phyloP scores from a whole-genome alignment of 2,888 invertebrate genomes.

The Atethmia centrago region DNA sequence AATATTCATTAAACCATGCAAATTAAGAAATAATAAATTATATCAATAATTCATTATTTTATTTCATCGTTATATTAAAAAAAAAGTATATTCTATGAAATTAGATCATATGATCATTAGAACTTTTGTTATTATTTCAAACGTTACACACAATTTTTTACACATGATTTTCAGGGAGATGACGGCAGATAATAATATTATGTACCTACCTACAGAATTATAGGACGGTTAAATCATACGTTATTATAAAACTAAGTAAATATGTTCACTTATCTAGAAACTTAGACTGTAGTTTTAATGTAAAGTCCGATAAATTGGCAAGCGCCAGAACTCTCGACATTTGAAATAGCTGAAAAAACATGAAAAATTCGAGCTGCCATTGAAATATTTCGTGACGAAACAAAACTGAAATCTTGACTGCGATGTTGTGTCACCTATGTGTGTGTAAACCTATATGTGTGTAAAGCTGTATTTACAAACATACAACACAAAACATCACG shows the following conservation, averaged over 20 bases:
- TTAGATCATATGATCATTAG: too few species aligned
- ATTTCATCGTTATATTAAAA: too few species aligned
- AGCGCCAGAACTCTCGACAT: background rate
- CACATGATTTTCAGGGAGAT: background rate
- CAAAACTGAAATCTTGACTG: constrained; percentile 26
- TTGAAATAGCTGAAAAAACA: constrained; percentile 8
- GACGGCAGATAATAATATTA: background rate
- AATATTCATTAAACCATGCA: too few species aligned
- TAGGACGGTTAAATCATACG: background rate
- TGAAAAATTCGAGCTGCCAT: background rate
- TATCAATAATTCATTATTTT: too few species aligned
- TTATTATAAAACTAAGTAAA: background rate
- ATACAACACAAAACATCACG: too few species aligned
- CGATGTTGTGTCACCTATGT: background rate
- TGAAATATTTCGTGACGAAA: background rate
- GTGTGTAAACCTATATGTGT: background rate
- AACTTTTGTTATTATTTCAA: too few species aligned
- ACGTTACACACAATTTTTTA: too few species aligned
- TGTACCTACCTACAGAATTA: background rate
- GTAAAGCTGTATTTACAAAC: background rate
- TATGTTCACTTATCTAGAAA: background rate
- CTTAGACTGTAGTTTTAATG: background rate
- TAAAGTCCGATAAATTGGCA: background rate
- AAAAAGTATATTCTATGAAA: too few species aligned
- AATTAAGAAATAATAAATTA: too few species aligned